A percentile compares a stretch with the other conserved stretches of the same genome.
Conservation (phyloP, 2,888 invertebrate species). For the Ditylenchus weischeri region DNA sequence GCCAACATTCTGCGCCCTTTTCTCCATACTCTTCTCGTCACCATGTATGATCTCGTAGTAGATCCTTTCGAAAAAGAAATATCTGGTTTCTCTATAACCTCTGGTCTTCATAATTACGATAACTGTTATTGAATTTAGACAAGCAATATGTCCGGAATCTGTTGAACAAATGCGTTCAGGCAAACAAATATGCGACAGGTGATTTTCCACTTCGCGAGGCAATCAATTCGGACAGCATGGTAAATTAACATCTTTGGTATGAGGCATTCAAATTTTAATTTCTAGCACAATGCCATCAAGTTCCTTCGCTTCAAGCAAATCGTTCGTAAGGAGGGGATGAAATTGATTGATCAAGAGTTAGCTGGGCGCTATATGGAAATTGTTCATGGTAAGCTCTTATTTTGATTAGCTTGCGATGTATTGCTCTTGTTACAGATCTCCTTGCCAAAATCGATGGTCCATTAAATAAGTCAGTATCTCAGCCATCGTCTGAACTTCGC, state of each 20-base stretch:
- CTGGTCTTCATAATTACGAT: no score
- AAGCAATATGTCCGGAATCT: conserved; percentile 31
- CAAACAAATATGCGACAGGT: not conserved
- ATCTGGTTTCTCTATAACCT: no score
- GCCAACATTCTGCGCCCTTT: conserved; percentile 50
- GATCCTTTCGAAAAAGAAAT: conserved; percentile 3
- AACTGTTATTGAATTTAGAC: conserved; percentile 25
- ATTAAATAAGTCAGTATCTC: no score
- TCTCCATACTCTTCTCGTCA: conserved; percentile 43
- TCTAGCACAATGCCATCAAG: conserved; percentile 42
- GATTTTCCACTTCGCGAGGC: conserved; percentile 40
- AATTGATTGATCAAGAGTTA: not conserved
- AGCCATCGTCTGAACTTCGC: no score
- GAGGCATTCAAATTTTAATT: no score
- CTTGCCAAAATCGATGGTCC: no score
- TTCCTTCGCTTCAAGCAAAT: conserved; percentile 40
- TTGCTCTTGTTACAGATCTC: no score
- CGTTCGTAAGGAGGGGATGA: conserved; percentile 13
- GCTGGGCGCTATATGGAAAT: no score
- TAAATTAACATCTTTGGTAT: no score
- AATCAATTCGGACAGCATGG: conserved; percentile 50
- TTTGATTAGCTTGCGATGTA: no score
- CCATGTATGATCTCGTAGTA: conserved; percentile 16
- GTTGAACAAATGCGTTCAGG: conserved; percentile 22
- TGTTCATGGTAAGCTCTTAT: no score